Evolutionary conservation across 2,888 invertebrate species (phyloP).

Genomic region (Dicycla oo): DNA sequence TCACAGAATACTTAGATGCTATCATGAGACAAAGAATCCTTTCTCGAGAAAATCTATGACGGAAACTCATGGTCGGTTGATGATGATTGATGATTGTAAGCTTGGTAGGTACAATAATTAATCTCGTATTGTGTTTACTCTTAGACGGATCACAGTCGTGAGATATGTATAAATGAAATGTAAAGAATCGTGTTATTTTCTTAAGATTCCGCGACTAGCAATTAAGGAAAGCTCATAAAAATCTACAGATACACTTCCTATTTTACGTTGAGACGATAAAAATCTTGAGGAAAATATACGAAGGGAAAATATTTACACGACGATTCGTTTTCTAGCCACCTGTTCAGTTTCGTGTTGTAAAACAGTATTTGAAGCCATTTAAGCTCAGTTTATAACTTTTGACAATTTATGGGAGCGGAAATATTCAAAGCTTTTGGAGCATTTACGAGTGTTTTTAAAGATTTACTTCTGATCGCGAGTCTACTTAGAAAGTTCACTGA

Average conservation of each 20-base stretch:
- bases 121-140: neutral
- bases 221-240: conserved; percentile 37
- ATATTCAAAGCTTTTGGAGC: conserved; percentile 2
- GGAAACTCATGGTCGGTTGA: neutral
- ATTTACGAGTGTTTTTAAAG: neutral
- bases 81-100: neutral
- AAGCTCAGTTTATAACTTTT: conserved; percentile 7
- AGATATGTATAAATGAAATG: neutral
- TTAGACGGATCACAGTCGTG: neutral
- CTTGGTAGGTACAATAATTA: neutral
- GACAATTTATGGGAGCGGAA: conserved; percentile 3
- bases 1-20: neutral
- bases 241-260: conserved; percentile 37
- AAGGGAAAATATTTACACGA: conserved; percentile 21
- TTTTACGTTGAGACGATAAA: conserved; percentile 44
- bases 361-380: conserved; percentile 17
- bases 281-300: conserved; percentile 25
- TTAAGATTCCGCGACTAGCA: neutral
- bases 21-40: neutral
- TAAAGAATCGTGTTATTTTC: conserved; percentile 13
- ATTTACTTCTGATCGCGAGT: neutral
- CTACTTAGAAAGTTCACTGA: neutral
- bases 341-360: conserved; percentile 31
- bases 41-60: neutral
- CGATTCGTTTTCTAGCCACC: conserved; percentile 34